Percentiles rank a stretch among this genome's conserved stretches.
Evolutionary conservation across 2,113 vertebrate species (phyloP).

Genomic region (Plectropomus leopardus): DNA sequence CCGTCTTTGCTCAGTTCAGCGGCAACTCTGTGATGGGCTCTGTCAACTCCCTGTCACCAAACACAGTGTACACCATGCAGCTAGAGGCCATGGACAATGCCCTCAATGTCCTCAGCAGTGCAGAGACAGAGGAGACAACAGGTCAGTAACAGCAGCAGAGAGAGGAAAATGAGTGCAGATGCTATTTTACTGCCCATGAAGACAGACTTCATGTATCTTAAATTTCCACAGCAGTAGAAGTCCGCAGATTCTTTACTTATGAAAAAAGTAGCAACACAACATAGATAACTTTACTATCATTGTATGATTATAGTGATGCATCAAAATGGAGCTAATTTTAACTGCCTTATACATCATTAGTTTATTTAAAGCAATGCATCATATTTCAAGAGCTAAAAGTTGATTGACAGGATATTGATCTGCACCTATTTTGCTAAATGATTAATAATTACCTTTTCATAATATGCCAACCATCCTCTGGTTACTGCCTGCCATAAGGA

Average conservation of each 20-base stretch:
- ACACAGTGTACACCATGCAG: slow-evolving; percentile 81
- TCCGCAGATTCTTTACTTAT: not conserved
- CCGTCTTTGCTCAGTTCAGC: slow-evolving; percentile 79
- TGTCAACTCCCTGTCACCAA: slow-evolving; percentile 84
- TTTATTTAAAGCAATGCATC: not conserved
- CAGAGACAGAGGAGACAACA: slow-evolving; percentile 75
- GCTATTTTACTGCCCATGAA: not conserved
- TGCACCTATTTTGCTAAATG: not conserved
- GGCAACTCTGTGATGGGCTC: slow-evolving; percentile 82
- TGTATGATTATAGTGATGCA: no score
- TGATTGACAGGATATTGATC: no score
- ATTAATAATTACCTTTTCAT: not conserved
- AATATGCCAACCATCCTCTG: not conserved
- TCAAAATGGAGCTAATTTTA: no score
- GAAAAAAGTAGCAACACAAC: no score
- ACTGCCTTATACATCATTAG: no score
- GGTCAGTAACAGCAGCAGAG: slow-evolving; percentile 65
- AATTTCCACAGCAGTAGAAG: not conserved
- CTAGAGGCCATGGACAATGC: slow-evolving; percentile 86
- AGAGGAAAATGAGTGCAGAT: not conserved
- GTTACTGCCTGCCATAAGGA: not conserved
- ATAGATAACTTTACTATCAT: no score
- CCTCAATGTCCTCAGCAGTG: slow-evolving; percentile 77
- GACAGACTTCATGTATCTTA: not conserved
- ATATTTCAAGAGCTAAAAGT: not conserved